Base-by-base conservation (phyloP, 1,140 invertebrate species). In the Manduca sexta region DNA sequence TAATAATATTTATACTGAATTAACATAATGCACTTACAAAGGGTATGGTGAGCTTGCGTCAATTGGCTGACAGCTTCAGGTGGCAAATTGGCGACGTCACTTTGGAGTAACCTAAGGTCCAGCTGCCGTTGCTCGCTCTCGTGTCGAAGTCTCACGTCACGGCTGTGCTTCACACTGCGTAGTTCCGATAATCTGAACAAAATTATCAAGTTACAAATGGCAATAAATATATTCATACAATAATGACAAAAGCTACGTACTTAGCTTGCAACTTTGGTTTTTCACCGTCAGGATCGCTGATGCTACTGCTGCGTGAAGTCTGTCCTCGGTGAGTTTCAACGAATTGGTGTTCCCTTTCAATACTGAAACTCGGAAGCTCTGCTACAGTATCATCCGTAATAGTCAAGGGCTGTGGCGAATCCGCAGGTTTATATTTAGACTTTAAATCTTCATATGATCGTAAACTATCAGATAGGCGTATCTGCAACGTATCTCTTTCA, bases 401-500 rank as follows among this genome's bases (percentile, higher is more conserved):
- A 18, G 44, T 56, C 16, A 55, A 40, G 1, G 68, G 64, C 5
- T 63, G 40, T 33, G 81, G 69, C 13, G 71, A 38, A 11, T 57
- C 65, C 7, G 61, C 45, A 4, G 66, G 37, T 45, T 65, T 66
- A 44, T 60, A 70, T 52, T 75, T 85, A 6, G 55, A 64, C 43
- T 84, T 86, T 26, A 89, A 73, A 10, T 90, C 88, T 61, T 95
- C 93, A 64, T 92, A 91, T 18, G 92, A 88, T 31, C 93, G 86
- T 18, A 95, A 86, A 1, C 93, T 91, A 70, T 94, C 93, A 0
- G 94, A 95, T 1, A 97, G 71, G 52, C 93, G 89, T 13, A 96
- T 72, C 61, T 96, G 94, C 31, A 96, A 76, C 0, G 92, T 93
- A 71, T 96, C 94, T 45, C 94, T 88, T 74, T 97, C 95, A 74